These are phyloP conservation scores for Spea multiplicata DNA, from an alignment of 2,113 vertebrate genomes.

Conservation along the genomic window DNA sequence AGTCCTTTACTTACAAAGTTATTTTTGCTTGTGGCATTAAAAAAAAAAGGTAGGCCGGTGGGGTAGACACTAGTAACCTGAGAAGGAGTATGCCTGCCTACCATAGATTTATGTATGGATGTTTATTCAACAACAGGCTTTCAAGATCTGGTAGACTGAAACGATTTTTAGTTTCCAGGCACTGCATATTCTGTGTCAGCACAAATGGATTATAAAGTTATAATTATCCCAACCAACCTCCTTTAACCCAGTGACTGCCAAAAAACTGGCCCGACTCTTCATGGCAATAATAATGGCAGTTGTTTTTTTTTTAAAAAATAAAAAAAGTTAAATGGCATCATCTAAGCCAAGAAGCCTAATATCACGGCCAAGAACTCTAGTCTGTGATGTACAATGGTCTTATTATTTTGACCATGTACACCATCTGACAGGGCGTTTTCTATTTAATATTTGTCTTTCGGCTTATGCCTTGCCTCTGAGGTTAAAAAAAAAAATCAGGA, in stretches of 20 bases:
- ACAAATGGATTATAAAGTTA: conserved; percentile 41
- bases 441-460: conserved; percentile 36
- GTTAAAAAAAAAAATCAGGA: no score
- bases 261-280: not conserved
- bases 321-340: conserved; percentile 29
- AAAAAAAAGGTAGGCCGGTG: conserved; percentile 47
- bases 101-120: conserved; percentile 54
- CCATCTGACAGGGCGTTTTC: conserved; percentile 20
- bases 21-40: conserved; percentile 46
- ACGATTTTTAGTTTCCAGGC: conserved; percentile 43
- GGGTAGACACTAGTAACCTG: conserved; percentile 51
- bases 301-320: not conserved
- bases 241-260: conserved; percentile 13
- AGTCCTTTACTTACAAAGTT: conserved; percentile 24
- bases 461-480: not conserved
- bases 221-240: conserved; percentile 27
- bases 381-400: conserved; percentile 28
- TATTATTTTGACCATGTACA: conserved; percentile 35
- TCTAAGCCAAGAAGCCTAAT: conserved; percentile 32
- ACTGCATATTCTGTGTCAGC: conserved; percentile 29
- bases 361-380: conserved; percentile 19
- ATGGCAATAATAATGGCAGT: no score
- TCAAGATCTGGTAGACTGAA: conserved; percentile 37
- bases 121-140: conserved; percentile 54
- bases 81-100: conserved; percentile 48